Evolutionary conservation across 2,888 invertebrate genomes (phyloP), one percentile per base, ranked within the genome.

Genomic region (Pycnomerus fuliginosus): DNA sequence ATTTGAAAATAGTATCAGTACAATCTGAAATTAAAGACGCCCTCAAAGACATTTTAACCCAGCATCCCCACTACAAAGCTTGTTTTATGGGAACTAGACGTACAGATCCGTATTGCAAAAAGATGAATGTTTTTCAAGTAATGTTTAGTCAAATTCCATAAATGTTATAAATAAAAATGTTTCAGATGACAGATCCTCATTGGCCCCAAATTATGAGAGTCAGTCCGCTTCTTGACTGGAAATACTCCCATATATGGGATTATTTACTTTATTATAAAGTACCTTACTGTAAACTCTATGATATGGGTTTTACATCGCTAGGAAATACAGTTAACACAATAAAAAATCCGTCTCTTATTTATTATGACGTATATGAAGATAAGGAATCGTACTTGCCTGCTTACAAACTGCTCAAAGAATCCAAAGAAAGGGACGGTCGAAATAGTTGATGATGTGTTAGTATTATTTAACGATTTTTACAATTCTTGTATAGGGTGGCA

Each of bases 121-220:
- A 82, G 53, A 70, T 92, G 35, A 67, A 79, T 22, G 72, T 76
- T 48, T 85, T 90, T 74, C 82, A 88, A 79, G 88, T 87, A 68
- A 58, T 59, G 41, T 13, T 11, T 22, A 16, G 16, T 13, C 14
- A 33, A 15, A 48, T 33, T 20, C 32, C 16, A 25, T 32, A 12
- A 17, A 33, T 12, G 14, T 37, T 39, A 14, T 31, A 16, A 16
- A 20, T 30, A 15, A 37, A 15, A 24, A 41, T 30, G 42, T 65
- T 68, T 11, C 67, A 89, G 83, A 79, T 79, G 70, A 97, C 97
- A 1, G 98, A 98, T 71, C 62, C 78, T 0, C 85, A 79, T 52
- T 99, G 98, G 98, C 97, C 98, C 0, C 79, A 83, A 58, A 75
- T 95, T 51, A 83, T 95, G 78, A 77, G 98, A 30, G 85, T 96